Evolutionary conservation across 1,140 invertebrate species (phyloP).

Genomic region (Polypedilum pembai): DNA sequence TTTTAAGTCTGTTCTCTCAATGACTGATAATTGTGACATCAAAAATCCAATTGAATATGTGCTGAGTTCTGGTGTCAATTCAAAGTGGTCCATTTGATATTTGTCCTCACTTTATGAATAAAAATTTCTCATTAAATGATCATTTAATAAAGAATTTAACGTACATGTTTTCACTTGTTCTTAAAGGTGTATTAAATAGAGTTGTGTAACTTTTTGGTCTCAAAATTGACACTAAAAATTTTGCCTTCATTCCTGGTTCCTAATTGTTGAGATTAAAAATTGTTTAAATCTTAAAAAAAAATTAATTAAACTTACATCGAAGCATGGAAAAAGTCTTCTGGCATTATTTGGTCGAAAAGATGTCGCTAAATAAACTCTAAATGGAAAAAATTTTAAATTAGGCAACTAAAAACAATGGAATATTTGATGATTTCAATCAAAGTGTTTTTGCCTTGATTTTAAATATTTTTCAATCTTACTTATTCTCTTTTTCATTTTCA

Average conservation of each 20-base stretch:
- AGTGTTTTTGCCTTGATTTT: too few relatives aligned
- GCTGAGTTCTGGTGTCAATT: constrained; percentile 68
- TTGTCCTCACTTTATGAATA: constrained; percentile 37
- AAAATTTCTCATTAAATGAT: too few relatives aligned
- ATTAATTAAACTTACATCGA: constrained; percentile 53
- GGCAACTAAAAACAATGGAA: constrained; percentile 31
- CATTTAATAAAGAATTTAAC: constrained; percentile 29
- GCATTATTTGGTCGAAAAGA: constrained; percentile 77
- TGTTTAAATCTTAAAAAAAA: too few relatives aligned
- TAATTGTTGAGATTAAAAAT: background rate
- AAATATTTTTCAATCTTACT: constrained; percentile 42
- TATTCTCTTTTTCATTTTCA: constrained; percentile 45
- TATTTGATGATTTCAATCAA: too few relatives aligned
- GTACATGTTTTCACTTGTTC: constrained; percentile 53
- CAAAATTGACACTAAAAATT: constrained; percentile 57
- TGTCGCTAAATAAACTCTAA: constrained; percentile 58
- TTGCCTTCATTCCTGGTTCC: constrained; percentile 70
- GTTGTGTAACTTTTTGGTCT: constrained; percentile 52
- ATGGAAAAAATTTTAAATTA: constrained; percentile 32
- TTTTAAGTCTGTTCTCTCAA: constrained; percentile 34
- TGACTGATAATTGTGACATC: constrained; percentile 61
- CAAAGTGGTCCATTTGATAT: constrained; percentile 60
- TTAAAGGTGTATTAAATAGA: constrained; percentile 56
- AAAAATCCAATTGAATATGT: constrained; percentile 78
- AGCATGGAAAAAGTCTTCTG: constrained; percentile 80